Percentiles rank a stretch among this genome's conserved stretches.
phyloP scores from a whole-genome alignment of 1,140 invertebrate genomes.

The Pseudobourletiella spinata region DNA sequence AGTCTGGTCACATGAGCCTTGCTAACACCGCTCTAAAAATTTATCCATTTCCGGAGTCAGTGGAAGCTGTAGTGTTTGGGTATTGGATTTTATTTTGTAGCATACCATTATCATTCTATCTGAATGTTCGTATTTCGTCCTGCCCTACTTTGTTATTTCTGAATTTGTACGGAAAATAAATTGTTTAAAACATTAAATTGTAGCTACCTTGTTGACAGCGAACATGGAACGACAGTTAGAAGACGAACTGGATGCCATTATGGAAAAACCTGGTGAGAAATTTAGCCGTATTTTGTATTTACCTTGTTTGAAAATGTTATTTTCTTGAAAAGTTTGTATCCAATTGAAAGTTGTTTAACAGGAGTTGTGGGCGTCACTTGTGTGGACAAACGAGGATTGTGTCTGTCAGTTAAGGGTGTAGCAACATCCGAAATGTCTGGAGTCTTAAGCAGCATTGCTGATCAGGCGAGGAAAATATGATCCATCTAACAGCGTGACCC shows the following conservation, averaged over 20 bases:
- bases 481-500: background rate
- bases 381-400: background rate
- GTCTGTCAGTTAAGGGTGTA: background rate
- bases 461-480: background rate
- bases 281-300: background rate
- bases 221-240: background rate
- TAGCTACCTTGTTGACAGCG: too few relatives aligned
- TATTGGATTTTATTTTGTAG: too few relatives aligned
- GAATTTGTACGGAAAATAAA: too few relatives aligned
- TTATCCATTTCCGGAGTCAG: too few relatives aligned
- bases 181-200: too few relatives aligned
- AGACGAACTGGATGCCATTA: background rate
- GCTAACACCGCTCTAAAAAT: too few relatives aligned
- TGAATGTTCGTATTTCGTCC: too few relatives aligned
- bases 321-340: background rate
- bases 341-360: background rate
- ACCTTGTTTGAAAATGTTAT: background rate
- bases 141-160: too few relatives aligned
- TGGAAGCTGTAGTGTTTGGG: too few relatives aligned
- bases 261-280: background rate
- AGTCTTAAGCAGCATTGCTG: background rate
- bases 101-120: too few relatives aligned
- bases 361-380: background rate
- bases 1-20: too few relatives aligned
- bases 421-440: background rate